These are phyloP conservation scores for Podarcis cretensis DNA, from an alignment of 2,113 vertebrate genomes.

Conservation along the genomic window DNA sequence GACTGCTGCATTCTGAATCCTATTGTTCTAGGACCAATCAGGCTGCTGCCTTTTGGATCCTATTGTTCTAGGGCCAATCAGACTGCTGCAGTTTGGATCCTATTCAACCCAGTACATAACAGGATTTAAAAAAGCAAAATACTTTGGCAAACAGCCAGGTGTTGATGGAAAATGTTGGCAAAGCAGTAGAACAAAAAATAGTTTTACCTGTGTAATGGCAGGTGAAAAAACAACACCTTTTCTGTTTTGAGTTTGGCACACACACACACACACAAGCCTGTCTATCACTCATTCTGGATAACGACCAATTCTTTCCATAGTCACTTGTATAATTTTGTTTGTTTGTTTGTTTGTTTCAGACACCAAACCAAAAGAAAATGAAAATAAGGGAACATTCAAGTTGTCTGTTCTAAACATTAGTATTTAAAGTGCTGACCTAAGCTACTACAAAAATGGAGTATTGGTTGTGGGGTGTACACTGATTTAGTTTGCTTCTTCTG, in stretches of 20 bases:
- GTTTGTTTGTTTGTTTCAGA: not conserved
- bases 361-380: not conserved
- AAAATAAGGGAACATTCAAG: not conserved
- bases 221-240: not conserved
- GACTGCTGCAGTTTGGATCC: too few species aligned
- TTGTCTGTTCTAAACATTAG: not conserved
- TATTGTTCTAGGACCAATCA: too few species aligned
- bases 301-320: not conserved
- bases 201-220: not conserved
- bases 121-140: too few species aligned
- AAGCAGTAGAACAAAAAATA: not conserved
- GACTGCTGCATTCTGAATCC: too few species aligned
- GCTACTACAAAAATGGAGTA: not conserved
- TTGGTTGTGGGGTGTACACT: not conserved
- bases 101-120: too few species aligned
- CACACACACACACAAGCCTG: not conserved
- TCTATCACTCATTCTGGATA: not conserved
- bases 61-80: too few species aligned
- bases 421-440: not conserved
- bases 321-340: not conserved
- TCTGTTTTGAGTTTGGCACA: not conserved
- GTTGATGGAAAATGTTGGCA: not conserved
- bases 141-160: not conserved
- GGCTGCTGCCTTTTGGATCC: too few species aligned
- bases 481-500: not conserved